Conservation (phyloP, 2,113 vertebrate genomes). For the Paramisgurnus dabryanus region DNA sequence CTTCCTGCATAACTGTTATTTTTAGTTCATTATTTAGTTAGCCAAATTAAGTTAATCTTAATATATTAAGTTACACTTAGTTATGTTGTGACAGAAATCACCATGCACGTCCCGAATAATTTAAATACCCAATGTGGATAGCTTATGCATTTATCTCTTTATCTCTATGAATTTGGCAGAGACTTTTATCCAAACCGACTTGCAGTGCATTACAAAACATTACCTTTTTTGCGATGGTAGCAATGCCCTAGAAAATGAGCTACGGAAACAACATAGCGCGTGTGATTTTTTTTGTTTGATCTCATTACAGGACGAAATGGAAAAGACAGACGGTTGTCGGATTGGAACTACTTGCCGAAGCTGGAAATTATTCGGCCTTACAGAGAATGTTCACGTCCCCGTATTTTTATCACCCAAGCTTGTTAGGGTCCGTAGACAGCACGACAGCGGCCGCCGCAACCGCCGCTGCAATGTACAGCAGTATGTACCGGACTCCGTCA, state of each 20-base stretch:
- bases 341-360: slow-evolving; percentile 92
- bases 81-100: background rate
- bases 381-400: slow-evolving; percentile 98
- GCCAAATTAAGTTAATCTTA: background rate
- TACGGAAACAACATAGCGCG: no score
- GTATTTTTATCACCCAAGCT: slow-evolving; percentile 96
- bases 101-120: background rate
- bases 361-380: slow-evolving; percentile 95
- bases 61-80: background rate
- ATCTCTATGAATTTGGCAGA: no score
- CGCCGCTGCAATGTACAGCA: slow-evolving; percentile 97
- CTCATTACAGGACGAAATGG: slow-evolving; percentile 90
- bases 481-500: slow-evolving; percentile 97
- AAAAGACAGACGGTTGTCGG: slow-evolving; percentile 95
- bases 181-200: no score
- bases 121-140: background rate
- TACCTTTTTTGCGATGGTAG: no score
- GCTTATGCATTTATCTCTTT: slow-evolving; percentile 66
- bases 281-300: slow-evolving; percentile 62
- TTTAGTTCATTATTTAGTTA: background rate
- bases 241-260: no score
- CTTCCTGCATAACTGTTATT: background rate
- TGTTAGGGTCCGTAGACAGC: slow-evolving; percentile 94
- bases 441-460: slow-evolving; percentile 93
- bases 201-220: no score